Evolutionary conservation across 2,888 invertebrate species (phyloP).

Genomic region (Tolmerus cingulatus): DNA sequence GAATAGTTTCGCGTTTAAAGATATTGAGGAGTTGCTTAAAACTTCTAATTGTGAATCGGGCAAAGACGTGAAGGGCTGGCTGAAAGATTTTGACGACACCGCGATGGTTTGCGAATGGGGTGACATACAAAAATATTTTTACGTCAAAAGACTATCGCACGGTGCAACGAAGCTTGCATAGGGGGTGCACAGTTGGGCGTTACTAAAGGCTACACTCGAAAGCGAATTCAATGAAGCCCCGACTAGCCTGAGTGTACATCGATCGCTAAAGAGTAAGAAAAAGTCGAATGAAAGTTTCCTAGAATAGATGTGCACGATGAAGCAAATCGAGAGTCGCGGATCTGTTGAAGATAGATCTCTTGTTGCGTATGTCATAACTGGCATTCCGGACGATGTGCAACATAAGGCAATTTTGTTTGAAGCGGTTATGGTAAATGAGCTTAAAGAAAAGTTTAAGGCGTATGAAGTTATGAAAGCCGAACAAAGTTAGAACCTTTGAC

Average conservation of each 20-base stretch:
- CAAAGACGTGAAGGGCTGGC: not conserved
- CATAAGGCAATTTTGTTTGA: not conserved
- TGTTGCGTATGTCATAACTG: not conserved
- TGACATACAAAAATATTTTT: slow-evolving; percentile 42
- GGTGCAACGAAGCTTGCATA: slow-evolving; percentile 37
- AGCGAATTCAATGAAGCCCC: no score
- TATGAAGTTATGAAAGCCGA: not conserved
- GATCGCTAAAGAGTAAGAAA: no score
- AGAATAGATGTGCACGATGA: not conserved
- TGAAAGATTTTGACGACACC: not conserved
- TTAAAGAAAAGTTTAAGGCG: not conserved
- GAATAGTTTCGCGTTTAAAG: slow-evolving; percentile 35
- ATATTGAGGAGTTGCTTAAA: no score
- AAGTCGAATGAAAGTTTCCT: no score
- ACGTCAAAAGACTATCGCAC: slow-evolving; percentile 38
- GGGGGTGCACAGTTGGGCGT: not conserved
- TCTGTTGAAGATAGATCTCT: not conserved
- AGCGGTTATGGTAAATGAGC: not conserved
- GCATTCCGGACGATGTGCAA: not conserved
- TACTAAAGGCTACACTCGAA: no score
- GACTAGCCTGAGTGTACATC: no score
- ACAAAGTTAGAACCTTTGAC: no score
- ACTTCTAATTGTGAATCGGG: no score
- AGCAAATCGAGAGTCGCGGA: not conserved
- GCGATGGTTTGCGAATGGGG: slow-evolving; percentile 41